A percentile compares a stretch with the other conserved stretches of the same genome.
phyloP scores from a whole-genome alignment of 1,140 invertebrate species.

The Triops cancriformis region DNA sequence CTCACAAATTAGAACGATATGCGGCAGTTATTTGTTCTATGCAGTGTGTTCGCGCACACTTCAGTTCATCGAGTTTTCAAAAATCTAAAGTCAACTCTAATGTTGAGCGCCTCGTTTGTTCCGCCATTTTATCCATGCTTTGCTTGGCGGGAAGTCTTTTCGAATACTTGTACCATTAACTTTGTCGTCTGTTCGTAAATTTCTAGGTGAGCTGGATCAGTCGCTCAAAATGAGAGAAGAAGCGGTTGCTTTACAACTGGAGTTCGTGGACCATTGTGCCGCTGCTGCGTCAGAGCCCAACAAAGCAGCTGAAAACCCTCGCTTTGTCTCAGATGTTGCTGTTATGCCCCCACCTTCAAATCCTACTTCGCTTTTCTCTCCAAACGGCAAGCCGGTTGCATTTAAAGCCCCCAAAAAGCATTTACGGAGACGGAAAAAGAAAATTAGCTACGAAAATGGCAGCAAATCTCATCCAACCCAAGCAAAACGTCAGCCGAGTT shows the following conservation, averaged over 20 bases:
- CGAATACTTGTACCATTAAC: too few relatives aligned
- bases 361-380: neutral
- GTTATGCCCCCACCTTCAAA: neutral
- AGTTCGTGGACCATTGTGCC: neutral
- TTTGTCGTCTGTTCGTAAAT: too few relatives aligned
- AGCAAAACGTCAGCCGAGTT: neutral
- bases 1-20: too few relatives aligned
- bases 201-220: neutral
- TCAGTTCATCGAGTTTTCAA: too few relatives aligned
- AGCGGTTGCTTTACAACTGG: neutral
- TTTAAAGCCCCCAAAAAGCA: neutral
- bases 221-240: neutral
- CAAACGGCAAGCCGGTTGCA: neutral
- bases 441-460: neutral
- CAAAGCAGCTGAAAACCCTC: constrained; percentile 7
- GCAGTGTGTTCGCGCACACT: too few relatives aligned
- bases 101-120: too few relatives aligned
- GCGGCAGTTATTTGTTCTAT: too few relatives aligned
- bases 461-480: neutral
- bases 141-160: too few relatives aligned
- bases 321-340: neutral
- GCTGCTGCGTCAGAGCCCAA: neutral
- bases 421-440: neutral
- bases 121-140: too few relatives aligned
- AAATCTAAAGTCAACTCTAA: too few relatives aligned